These are phyloP conservation scores for Abrostola triplasia DNA, from an alignment of 2,888 invertebrate species.

Conservation along the genomic window DNA sequence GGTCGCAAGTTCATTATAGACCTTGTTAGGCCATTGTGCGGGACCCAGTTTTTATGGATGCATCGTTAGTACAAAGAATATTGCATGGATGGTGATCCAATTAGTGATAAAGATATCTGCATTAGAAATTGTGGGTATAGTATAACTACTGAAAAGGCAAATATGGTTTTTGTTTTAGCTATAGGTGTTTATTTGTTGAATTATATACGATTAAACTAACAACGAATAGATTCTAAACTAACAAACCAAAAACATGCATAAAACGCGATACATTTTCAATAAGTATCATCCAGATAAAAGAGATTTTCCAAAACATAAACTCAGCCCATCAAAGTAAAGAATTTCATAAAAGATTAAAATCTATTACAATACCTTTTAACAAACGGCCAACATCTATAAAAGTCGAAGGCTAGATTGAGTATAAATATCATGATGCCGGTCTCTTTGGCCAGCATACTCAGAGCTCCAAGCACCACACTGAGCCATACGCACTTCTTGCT, in stretches of 20 bases:
- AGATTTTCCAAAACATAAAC: slow-evolving; percentile 33
- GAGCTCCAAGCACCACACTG: slow-evolving; percentile 91
- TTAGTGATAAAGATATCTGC: slow-evolving; percentile 9
- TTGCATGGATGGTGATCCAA: slow-evolving; percentile 19
- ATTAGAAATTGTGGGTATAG: no score
- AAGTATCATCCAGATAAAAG: background rate
- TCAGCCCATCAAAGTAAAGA: slow-evolving; percentile 30
- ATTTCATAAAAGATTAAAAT: slow-evolving; percentile 57
- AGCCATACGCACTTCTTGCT: slow-evolving; percentile 89
- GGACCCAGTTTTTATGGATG: slow-evolving; percentile 12
- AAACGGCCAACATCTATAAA: slow-evolving; percentile 92
- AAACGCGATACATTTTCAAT: background rate
- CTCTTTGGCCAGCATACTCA: slow-evolving; percentile 96
- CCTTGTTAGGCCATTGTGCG: slow-evolving; percentile 28
- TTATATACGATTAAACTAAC: background rate
- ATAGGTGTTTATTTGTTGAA: no score
- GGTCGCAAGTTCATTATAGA: slow-evolving; percentile 31
- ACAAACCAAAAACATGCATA: background rate
- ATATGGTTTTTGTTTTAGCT: no score
- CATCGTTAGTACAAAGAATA: slow-evolving; percentile 13
- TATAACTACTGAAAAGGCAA: no score
- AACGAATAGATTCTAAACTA: background rate
- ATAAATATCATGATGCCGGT: slow-evolving; percentile 93
- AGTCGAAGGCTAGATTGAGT: slow-evolving; percentile 93
- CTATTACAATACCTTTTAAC: slow-evolving; percentile 88